Percentiles rank a stretch among this genome's conserved stretches.
Conservation (phyloP, 2,797 vertebrate genomes). For the Spinibarbus caldwelli region DNA sequence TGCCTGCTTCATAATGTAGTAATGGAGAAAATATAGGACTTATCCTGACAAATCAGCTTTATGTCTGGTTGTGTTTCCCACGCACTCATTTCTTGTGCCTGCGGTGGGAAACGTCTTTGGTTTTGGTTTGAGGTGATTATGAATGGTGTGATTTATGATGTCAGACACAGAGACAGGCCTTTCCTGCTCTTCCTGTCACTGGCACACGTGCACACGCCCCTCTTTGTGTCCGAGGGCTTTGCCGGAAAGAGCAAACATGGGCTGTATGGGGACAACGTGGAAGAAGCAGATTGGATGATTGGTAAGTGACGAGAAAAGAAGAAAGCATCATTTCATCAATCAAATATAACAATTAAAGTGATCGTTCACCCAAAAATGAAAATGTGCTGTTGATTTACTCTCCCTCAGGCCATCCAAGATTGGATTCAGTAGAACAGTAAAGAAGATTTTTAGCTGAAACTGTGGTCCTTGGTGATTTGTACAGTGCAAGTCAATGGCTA, state of each 20-base stretch:
- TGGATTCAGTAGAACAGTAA: too few species aligned
- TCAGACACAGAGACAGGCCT: slow-evolving; percentile 81
- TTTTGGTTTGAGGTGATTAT: not conserved
- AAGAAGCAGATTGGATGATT: slow-evolving; percentile 92
- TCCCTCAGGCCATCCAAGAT: too few species aligned
- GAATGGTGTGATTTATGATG: not conserved
- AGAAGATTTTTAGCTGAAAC: too few species aligned
- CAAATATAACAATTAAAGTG: too few species aligned
- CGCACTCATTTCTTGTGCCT: not conserved
- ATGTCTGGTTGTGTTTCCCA: not conserved
- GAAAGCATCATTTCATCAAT: too few species aligned
- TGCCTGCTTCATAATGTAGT: not conserved
- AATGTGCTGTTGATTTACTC: too few species aligned
- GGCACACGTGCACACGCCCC: slow-evolving; percentile 85
- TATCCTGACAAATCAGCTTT: not conserved
- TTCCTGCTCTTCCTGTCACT: slow-evolving; percentile 88
- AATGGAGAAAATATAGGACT: not conserved
- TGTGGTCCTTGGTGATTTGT: not conserved
- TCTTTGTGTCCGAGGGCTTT: slow-evolving; percentile 79
- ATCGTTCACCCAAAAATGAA: too few species aligned
- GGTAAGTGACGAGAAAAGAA: slow-evolving; percentile 74
- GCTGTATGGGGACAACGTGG: slow-evolving; percentile 89
- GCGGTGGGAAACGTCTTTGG: not conserved
- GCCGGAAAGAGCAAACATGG: slow-evolving; percentile 84
- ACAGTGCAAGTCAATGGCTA: not conserved